Conservation (phyloP, 2,797 vertebrate genomes). For the Toxotes lorentzi region DNA sequence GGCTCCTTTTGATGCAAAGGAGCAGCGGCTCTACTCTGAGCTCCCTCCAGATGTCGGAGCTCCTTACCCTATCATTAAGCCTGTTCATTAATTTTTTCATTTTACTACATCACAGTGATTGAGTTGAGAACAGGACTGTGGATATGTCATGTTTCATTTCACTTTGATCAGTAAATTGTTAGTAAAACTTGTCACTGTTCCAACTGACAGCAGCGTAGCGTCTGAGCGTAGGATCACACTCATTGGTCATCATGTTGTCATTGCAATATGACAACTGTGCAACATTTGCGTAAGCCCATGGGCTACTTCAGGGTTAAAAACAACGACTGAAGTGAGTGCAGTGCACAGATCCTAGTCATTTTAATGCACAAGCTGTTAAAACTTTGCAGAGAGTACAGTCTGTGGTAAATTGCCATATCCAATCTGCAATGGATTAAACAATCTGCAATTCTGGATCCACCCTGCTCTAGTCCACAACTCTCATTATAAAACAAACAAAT, state of each 20-base stretch:
- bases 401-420: conserved; percentile 1
- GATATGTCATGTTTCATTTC: neutral
- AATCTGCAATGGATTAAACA: conserved; percentile 36
- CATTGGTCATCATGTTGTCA: neutral
- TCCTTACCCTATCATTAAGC: no score
- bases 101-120: no score
- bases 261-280: neutral
- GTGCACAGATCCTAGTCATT: neutral
- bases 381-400: conserved; percentile 14
- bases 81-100: no score
- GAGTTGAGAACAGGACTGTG: no score
- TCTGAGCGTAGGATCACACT: neutral
- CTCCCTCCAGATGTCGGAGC: no score
- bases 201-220: neutral
- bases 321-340: neutral
- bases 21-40: no score
- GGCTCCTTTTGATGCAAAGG: no score
- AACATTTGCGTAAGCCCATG: neutral
- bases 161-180: neutral
- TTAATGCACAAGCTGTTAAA: conserved; percentile 4
- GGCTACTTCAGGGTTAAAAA: neutral
- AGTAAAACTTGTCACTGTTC: neutral
- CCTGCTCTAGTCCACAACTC: conserved; percentile 33
- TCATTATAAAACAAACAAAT: conserved; percentile 67
- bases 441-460: conserved; percentile 10